Conservation (phyloP, 2,888 invertebrate species). For the Crioceris asparagi region DNA sequence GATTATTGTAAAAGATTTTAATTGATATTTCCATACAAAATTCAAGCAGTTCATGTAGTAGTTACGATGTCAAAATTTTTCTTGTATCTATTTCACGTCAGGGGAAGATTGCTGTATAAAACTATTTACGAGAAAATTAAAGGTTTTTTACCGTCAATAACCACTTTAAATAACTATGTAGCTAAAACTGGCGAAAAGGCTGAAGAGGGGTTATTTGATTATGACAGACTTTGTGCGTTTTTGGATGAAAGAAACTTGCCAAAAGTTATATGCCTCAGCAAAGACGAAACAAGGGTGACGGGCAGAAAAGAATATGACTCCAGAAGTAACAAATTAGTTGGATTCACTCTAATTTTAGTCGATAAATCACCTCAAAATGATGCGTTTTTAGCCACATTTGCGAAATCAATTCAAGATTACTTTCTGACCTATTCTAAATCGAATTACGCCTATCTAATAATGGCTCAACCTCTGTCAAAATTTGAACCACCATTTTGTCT, state of each 20-base stretch:
- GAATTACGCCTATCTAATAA: constrained; percentile 16
- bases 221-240: constrained; percentile 9
- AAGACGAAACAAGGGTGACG: constrained; percentile 18
- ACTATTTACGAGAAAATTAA: constrained; percentile 14
- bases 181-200: constrained; percentile 2
- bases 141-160: constrained; percentile 13
- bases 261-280: constrained; percentile 17
- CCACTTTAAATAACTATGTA: constrained; percentile 11
- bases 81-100: constrained; percentile 13
- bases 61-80: constrained; percentile 13
- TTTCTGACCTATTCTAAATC: constrained; percentile 13
- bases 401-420: constrained; percentile 13
- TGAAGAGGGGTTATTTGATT: constrained; percentile 14
- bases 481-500: constrained; percentile 15
- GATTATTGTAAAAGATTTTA: constrained; percentile 1
- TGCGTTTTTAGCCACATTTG: constrained; percentile 15
- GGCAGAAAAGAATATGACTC: constrained; percentile 19
- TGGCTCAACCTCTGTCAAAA: constrained; percentile 16
- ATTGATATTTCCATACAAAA: constrained; percentile 3
- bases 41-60: constrained; percentile 1
- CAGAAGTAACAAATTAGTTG: constrained; percentile 19
- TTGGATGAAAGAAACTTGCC: constrained; percentile 13
- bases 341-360: constrained; percentile 18
- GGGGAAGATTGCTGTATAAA: constrained; percentile 16
- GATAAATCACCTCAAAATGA: constrained; percentile 15